Base-by-base conservation (phyloP, 2,888 invertebrate genomes). In the Macaria notata region DNA sequence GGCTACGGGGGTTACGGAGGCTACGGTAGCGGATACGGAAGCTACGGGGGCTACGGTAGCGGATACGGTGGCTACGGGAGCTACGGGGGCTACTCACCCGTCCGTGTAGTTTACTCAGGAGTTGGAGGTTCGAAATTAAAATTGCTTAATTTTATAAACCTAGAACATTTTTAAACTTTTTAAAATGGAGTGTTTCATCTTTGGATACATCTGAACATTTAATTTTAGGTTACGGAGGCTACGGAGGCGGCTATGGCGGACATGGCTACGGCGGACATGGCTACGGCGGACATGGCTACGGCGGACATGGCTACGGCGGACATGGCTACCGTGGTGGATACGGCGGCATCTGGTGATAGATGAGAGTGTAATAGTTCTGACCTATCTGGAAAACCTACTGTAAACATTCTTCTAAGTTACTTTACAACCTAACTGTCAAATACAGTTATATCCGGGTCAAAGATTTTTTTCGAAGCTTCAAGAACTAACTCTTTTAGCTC, bases 31-130 rank as follows among this genome's bases (percentile, higher is more conserved):
- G n/a, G n/a, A n/a, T n/a, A n/a, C n/a, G 48, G 54, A 5, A 61
- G 65, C 6, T 59, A 61, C 57, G 36, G 62, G 33, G 59, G 60
- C 4, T 55, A 60, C 45, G 30, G 58, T 39, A 51, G 58, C 29
- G 42, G 54, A 51, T 46, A 61, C 46, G 54, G 67, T 9, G 36
- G 61, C 4, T 42, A 46, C 9, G 48, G 51, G 2, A 61, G 65
- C 4, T 41, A 49, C 54, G 9, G 55, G 29, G 46, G 56, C 31
- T 9, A 19, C 19, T 19, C 19, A 19, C 19, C 19, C 19, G 19
- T 19, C 19, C 19, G 19, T 19, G 19, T 19, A 19, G 2, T 19
- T 19, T 19, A 19, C 19, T 19, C 19, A 1, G 19, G 19, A 19
- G 2, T 1, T 19, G 19, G 19, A 19, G 19, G 19, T 19, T 19